Evolutionary conservation across 2,797 vertebrate genomes (phyloP).

Genomic region (Periophthalmus magnuspinnatus): DNA sequence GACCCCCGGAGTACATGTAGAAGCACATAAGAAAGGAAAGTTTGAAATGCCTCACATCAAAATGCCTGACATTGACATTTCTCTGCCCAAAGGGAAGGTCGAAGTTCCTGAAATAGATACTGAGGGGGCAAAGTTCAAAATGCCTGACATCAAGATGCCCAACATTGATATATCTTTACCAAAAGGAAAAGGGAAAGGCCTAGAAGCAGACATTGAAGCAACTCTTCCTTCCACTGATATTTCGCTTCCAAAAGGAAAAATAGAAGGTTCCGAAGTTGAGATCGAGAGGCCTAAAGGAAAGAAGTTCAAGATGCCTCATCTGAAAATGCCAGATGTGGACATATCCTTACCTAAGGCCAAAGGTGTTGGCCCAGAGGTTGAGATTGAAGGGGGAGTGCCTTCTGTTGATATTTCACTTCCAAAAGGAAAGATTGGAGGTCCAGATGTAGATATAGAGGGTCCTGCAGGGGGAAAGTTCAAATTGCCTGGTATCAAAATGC

Average conservation of each 20-base stretch:
- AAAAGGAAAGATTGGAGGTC: conserved; percentile 39
- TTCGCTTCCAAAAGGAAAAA: conserved; percentile 55
- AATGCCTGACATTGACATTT: conserved; percentile 55
- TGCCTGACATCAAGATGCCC: conserved; percentile 64
- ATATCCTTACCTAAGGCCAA: conserved; percentile 55
- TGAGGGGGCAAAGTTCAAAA: conserved; percentile 32
- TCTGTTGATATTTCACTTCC: conserved; percentile 63
- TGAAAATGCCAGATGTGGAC: conserved; percentile 42
- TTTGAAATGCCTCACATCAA: conserved; percentile 59
- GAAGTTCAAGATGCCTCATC: conserved; percentile 49
- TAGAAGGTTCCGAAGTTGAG: conserved; percentile 35
- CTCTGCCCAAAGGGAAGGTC: conserved; percentile 34
- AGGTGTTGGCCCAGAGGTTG: conserved; percentile 21
- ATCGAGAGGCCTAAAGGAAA: conserved; percentile 6
- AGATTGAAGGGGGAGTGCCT: conserved; percentile 38
- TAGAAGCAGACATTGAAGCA: conserved; percentile 23
- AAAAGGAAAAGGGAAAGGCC: conserved; percentile 35
- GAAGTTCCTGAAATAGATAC: conserved; percentile 13
- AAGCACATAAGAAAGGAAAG: conserved; percentile 11
- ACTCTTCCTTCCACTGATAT: conserved; percentile 59
- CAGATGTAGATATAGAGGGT: conserved; percentile 30
- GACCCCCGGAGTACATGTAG: not conserved
- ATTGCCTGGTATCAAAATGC: conserved; percentile 44
- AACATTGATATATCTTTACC: conserved; percentile 48
- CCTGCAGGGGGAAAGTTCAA: conserved; percentile 41